phyloP scores from a whole-genome alignment of 2,888 invertebrate species.

The Athrips mouffetella region DNA sequence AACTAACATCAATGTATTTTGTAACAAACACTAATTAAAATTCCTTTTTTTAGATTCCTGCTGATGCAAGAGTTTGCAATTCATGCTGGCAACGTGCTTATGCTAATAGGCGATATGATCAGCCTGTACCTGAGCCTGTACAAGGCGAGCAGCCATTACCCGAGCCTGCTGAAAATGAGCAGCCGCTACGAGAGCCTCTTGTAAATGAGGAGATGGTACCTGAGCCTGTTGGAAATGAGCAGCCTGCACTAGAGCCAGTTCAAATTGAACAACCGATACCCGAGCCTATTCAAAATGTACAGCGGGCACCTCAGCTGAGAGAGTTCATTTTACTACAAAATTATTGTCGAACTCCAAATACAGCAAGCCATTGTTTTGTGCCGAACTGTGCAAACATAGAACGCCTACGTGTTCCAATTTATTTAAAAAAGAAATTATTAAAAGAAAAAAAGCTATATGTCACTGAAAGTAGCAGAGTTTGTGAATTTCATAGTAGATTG shows the following conservation, averaged over 20 bases:
- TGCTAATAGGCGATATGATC: not conserved
- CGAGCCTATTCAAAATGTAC: not conserved
- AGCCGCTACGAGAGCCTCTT: not conserved
- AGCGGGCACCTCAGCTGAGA: not conserved
- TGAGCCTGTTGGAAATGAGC: not conserved
- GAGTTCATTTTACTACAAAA: not conserved
- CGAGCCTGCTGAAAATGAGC: not conserved
- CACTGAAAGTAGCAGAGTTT: not conserved
- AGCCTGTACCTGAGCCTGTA: not conserved
- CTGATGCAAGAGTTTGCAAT: not conserved
- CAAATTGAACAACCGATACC: not conserved
- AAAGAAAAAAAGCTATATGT: not conserved
- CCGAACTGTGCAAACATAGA: not conserved
- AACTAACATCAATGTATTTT: too few relatives aligned
- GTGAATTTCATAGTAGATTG: not conserved
- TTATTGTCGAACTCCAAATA: not conserved
- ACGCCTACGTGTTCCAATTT: not conserved
- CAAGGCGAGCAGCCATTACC: not conserved
- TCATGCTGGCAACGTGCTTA: not conserved
- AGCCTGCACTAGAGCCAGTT: not conserved
- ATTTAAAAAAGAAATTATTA: not conserved
- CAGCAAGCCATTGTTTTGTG: not conserved
- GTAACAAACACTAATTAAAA: not conserved
- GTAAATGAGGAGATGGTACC: not conserved
- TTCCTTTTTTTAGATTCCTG: conserved; percentile 1